These are phyloP conservation scores for Oxyscelio sp. DNA, from an alignment of 2,888 invertebrate genomes.

Conservation along the genomic window DNA sequence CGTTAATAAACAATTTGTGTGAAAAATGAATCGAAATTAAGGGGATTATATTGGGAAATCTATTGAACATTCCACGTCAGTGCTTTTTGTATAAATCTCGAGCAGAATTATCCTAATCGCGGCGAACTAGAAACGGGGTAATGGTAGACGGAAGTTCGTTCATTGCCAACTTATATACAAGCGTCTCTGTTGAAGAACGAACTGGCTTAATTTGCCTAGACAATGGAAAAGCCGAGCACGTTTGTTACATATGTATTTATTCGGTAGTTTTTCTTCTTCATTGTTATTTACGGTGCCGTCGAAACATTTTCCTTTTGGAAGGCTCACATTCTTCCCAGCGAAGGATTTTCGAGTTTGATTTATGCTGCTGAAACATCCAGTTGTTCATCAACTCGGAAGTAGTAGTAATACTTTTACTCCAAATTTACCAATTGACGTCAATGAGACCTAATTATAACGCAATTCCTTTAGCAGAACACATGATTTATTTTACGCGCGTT, in stretches of 20 bases:
- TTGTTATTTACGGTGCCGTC: constrained; percentile 68
- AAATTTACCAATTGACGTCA: too few relatives aligned
- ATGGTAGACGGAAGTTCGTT: constrained; percentile 37
- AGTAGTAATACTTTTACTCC: too few relatives aligned
- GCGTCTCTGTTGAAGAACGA: constrained; percentile 21
- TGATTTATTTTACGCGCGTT: too few relatives aligned
- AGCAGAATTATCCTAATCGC: constrained; percentile 62
- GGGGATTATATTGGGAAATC: constrained; percentile 44
- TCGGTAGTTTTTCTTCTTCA: constrained; percentile 62
- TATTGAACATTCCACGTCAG: constrained; percentile 31
- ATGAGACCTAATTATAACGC: too few relatives aligned
- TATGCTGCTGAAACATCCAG: too few relatives aligned
- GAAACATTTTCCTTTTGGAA: constrained; percentile 52
- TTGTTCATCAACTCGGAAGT: too few relatives aligned
- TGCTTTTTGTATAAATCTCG: constrained; percentile 45
- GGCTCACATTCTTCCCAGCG: constrained; percentile 45
- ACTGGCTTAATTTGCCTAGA: constrained; percentile 57
- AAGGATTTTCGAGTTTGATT: too few relatives aligned
- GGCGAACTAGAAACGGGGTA: constrained; percentile 54
- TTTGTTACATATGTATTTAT: constrained; percentile 70
- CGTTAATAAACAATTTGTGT: constrained; percentile 20
- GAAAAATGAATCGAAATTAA: constrained; percentile 44
- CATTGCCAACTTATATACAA: constrained; percentile 55
- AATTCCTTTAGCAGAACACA: too few relatives aligned
- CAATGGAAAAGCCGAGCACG: constrained; percentile 46